Conservation (phyloP, 2,888 invertebrate species). For the Orthonevra nobilis region DNA sequence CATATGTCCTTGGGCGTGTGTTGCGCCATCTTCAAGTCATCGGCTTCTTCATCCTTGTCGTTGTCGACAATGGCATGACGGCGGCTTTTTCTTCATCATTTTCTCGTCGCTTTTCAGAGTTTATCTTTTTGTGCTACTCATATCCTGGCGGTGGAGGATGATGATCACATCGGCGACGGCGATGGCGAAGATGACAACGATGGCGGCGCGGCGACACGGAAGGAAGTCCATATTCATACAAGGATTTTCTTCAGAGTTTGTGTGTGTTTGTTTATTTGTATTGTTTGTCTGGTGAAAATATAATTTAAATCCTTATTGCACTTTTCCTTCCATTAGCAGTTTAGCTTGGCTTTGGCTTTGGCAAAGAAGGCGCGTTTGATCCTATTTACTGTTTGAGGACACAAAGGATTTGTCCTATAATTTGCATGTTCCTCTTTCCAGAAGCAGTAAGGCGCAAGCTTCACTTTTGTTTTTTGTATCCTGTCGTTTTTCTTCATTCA, state of each 20-base stretch:
- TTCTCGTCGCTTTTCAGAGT: slow-evolving; percentile 30
- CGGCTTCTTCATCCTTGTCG: slow-evolving; percentile 34
- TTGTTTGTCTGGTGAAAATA: slow-evolving; percentile 56
- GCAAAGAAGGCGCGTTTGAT: slow-evolving; percentile 29
- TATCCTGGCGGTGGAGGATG: slow-evolving; percentile 33
- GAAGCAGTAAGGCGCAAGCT: slow-evolving; percentile 29
- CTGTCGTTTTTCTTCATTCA: neutral
- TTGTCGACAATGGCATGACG: slow-evolving; percentile 17
- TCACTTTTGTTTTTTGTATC: slow-evolving; percentile 1
- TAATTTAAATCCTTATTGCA: slow-evolving; percentile 67
- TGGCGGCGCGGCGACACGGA: slow-evolving; percentile 5
- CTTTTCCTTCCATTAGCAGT: slow-evolving; percentile 52
- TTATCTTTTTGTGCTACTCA: slow-evolving; percentile 45
- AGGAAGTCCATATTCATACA: slow-evolving; percentile 9
- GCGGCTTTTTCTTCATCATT: slow-evolving; percentile 22
- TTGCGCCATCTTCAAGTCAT: slow-evolving; percentile 56
- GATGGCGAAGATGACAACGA: too few relatives aligned
- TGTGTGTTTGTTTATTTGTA: neutral
- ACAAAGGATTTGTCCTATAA: slow-evolving; percentile 19
- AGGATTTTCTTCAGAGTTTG: neutral
- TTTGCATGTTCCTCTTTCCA: slow-evolving; percentile 36
- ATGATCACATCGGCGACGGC: slow-evolving; percentile 3
- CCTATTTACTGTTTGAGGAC: slow-evolving; percentile 23
- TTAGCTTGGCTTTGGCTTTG: too few relatives aligned
- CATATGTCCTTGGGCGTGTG: slow-evolving; percentile 55